These are phyloP conservation scores for Syrmaticus mikado DNA, from an alignment of 2,113 vertebrate species.

Conservation along the genomic window DNA sequence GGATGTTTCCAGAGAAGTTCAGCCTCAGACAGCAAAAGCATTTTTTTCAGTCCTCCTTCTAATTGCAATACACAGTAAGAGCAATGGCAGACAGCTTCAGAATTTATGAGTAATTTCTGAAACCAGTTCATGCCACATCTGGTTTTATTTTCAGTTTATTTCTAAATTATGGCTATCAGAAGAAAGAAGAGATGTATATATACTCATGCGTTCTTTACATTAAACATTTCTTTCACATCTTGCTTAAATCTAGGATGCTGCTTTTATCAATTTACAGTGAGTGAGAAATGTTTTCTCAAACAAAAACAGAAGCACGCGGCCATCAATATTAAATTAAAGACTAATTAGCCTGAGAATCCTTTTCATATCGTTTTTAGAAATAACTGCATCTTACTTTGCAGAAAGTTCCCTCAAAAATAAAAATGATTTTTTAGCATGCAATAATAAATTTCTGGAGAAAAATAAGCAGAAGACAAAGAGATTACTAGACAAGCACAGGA, in stretches of 20 bases:
- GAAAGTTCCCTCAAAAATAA: background rate
- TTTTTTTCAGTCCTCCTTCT: background rate
- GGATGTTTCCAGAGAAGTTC: background rate
- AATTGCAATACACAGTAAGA: background rate
- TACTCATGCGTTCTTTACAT: background rate
- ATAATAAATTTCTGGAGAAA: background rate
- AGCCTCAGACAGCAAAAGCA: background rate
- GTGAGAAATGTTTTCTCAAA: background rate
- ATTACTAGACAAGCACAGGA: background rate
- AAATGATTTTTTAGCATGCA: background rate
- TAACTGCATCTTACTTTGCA: background rate
- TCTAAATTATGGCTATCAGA: background rate
- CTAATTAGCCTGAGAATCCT: background rate
- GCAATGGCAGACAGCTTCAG: background rate
- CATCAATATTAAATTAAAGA: background rate
- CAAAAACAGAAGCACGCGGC: background rate
- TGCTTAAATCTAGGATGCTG: background rate
- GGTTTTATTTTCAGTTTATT: conserved; percentile 16
- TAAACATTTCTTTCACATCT: background rate
- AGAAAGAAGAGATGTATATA: conserved; percentile 22
- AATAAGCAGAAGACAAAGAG: background rate
- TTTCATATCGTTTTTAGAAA: background rate
- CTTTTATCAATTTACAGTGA: background rate
- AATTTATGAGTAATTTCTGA: background rate
- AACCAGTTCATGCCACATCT: background rate